Percentiles rank a stretch among this genome's conserved stretches.
phyloP scores from a whole-genome alignment of 2,113 vertebrate species.

The Chaetura pelagica region DNA sequence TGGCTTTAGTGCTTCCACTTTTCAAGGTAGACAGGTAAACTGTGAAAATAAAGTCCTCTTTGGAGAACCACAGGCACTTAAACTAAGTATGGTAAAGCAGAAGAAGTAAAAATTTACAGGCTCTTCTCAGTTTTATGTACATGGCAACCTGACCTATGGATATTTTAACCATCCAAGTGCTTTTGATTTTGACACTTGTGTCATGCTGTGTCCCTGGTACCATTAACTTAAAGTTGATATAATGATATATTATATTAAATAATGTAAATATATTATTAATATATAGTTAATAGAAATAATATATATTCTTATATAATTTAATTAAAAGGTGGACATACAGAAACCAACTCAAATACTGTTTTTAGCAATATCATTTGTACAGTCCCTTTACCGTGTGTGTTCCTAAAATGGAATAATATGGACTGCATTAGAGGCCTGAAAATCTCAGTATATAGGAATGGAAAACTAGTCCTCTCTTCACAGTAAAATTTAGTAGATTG shows the following conservation, averaged over 20 bases:
- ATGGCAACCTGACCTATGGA: background rate
- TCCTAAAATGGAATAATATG: background rate
- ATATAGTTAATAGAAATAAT: too few species aligned
- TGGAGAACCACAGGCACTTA: background rate
- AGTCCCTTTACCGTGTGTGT: background rate
- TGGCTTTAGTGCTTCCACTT: background rate
- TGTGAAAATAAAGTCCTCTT: background rate
- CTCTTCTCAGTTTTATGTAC: background rate
- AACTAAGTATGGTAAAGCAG: background rate
- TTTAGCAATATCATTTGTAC: background rate
- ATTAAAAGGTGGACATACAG: background rate
- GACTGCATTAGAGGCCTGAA: background rate
- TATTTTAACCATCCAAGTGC: background rate
- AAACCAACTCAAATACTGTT: background rate
- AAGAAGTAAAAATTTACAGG: background rate
- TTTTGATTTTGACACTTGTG: background rate
- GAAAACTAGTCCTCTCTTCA: background rate
- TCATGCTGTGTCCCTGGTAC: background rate
- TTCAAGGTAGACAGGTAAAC: background rate
- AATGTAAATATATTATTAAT: too few species aligned
- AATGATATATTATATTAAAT: too few species aligned
- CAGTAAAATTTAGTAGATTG: background rate
- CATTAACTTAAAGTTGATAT: background rate
- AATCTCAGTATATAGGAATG: background rate
- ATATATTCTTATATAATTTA: background rate